Evolutionary conservation across 35 echinoderm and acorn worm genomes (phyloP).

Genomic region (Strongylocentrotus purpuratus): DNA sequence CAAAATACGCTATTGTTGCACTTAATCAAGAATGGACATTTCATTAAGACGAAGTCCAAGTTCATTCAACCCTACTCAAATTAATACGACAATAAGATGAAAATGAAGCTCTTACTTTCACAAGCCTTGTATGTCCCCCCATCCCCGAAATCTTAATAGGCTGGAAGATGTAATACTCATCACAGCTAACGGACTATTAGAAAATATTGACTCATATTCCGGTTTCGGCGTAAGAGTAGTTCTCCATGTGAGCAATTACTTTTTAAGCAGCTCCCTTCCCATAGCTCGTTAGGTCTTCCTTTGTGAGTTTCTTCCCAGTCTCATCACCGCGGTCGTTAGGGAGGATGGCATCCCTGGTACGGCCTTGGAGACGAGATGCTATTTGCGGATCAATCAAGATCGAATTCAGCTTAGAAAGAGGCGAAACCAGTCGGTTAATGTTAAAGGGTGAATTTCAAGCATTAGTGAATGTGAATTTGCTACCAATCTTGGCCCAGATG

Average conservation of each 20-base stretch:
- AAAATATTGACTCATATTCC: slow-evolving; percentile 19
- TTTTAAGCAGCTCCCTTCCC: background rate
- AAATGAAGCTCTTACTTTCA: background rate
- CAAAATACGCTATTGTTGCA: background rate
- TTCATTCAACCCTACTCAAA: background rate
- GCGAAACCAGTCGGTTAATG: background rate
- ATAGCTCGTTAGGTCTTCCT: background rate
- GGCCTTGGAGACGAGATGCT: slow-evolving; percentile 14
- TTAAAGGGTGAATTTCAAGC: background rate
- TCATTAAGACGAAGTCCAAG: background rate
- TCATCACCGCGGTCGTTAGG: background rate
- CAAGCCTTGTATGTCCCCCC: background rate
- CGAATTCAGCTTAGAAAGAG: slow-evolving; percentile 1
- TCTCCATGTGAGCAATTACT: background rate
- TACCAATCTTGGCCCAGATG: background rate
- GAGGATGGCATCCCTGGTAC: background rate
- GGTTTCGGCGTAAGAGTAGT: background rate
- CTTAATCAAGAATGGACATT: background rate
- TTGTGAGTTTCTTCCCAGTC: slow-evolving; percentile 2
- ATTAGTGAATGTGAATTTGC: background rate
- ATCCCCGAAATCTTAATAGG: background rate
- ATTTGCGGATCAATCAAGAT: slow-evolving; percentile 11
- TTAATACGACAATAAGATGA: background rate
- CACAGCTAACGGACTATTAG: background rate
- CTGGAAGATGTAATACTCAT: background rate